A percentile compares a stretch with the other conserved stretches of the same genome.
These are phyloP conservation scores for Phaethornis superciliosus DNA, from an alignment of 2,113 vertebrate genomes.

Conservation along the genomic window DNA sequence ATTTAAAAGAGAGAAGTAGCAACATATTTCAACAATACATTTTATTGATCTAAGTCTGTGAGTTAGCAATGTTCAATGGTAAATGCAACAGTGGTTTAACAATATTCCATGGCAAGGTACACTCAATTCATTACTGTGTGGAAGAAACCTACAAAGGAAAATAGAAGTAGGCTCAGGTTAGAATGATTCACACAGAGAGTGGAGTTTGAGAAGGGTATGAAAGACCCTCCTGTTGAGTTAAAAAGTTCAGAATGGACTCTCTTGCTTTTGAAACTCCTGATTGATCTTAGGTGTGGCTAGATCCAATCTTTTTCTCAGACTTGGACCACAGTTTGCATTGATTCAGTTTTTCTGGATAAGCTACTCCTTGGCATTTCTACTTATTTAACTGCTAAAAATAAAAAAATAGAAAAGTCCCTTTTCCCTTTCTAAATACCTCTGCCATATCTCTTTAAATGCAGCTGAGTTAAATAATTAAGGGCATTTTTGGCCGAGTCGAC, in stretches of 20 bases:
- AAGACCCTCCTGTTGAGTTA: background rate
- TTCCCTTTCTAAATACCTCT: too few species aligned
- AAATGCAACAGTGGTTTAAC: background rate
- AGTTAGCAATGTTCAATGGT: background rate
- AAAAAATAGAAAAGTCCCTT: too few species aligned
- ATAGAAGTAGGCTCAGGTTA: background rate
- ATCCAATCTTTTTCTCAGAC: too few species aligned
- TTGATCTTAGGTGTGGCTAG: too few species aligned
- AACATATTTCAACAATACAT: background rate
- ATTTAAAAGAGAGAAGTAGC: background rate
- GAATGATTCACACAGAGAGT: background rate
- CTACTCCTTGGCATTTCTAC: too few species aligned
- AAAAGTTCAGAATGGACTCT: background rate
- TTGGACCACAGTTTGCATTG: too few species aligned
- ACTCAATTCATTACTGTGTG: background rate
- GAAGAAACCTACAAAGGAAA: background rate
- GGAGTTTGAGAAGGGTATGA: background rate
- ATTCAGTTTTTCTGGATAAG: too few species aligned
- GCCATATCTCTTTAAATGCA: background rate
- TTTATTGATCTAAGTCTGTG: background rate
- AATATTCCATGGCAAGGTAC: background rate
- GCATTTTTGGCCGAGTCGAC: background rate
- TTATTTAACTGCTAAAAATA: too few species aligned
- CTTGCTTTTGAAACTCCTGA: background rate
- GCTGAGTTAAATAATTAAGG: background rate